phyloP scores from a whole-genome alignment of 2,797 vertebrate genomes.

The Nyctibius grandis region DNA sequence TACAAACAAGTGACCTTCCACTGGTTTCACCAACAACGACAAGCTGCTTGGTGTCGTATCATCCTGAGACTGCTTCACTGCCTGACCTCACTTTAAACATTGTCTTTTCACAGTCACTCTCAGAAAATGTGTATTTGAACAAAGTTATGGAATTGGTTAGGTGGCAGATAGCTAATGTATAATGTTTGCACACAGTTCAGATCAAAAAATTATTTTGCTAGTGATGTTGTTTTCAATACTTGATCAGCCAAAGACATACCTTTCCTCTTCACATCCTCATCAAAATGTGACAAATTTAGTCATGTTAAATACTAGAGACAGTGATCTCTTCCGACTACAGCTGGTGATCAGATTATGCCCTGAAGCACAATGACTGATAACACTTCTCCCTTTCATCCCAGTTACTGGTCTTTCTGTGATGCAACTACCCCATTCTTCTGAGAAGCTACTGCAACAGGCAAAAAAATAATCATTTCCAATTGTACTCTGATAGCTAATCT shows the following conservation, averaged over 20 bases:
- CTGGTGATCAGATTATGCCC: slow-evolving; percentile 67
- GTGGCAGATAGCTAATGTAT: slow-evolving; percentile 35
- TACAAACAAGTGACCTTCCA: background rate
- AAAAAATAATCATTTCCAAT: background rate
- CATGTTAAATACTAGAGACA: slow-evolving; percentile 39
- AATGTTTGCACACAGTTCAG: slow-evolving; percentile 5
- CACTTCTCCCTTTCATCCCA: slow-evolving; percentile 46
- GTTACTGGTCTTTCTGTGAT: background rate
- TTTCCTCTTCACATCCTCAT: slow-evolving; percentile 33
- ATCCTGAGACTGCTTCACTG: background rate
- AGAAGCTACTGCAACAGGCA: background rate
- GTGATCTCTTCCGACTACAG: slow-evolving; percentile 61
- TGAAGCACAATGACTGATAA: slow-evolving; percentile 53
- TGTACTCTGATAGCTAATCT: background rate
- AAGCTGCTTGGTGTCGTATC: background rate
- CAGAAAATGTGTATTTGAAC: slow-evolving; percentile 8
- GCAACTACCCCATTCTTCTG: background rate
- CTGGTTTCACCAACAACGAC: background rate
- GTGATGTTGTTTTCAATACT: slow-evolving; percentile 34
- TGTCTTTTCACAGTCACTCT: background rate
- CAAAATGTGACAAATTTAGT: slow-evolving; percentile 57
- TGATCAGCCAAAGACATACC: slow-evolving; percentile 34
- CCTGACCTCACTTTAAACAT: background rate
- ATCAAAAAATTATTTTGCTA: slow-evolving; percentile 31
- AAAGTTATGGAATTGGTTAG: slow-evolving; percentile 43